Base-by-base conservation (phyloP, 1,140 invertebrate genomes). In the Brachionus manjavacas region DNA sequence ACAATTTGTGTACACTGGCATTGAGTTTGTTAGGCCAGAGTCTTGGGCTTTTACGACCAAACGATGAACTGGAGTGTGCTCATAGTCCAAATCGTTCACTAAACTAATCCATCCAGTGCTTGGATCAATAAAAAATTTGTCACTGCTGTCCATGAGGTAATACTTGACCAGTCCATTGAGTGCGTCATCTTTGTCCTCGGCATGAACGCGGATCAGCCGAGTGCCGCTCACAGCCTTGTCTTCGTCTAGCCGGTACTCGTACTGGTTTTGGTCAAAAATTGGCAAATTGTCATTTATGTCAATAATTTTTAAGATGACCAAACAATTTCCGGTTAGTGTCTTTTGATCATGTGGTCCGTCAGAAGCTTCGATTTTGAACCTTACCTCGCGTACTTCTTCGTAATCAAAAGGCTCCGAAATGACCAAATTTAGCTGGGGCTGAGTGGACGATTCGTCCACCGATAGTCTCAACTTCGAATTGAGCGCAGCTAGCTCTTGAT, bases 231-330 rank as follows among this genome's bases (percentile, higher is more conserved):
- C 20, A 39, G 79, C 79, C 43, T 81, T 68, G 28, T 81, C 64
- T 12, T 81, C 79, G 9, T 81, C 79, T 1, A 81, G 79, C 1
- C 79, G 20, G 28, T 81, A 81, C 41, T 81, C 79, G 31, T 81
- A 81, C 39, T 81, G 52, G 43, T 12, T 81, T 39, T 20, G 52
- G 39, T 81, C 79, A 43, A 81, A 81, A 2, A 81, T 35, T 39
- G 79, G 79, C 41, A 81, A 81, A 81, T 81, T 81, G 23, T 81
- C 79, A 14, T 81, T 81, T 3, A 81, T 81, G 16, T 81, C 79
- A 39, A 81, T 81, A 12, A 81, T 68, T 81, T 81, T 60, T 11
- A 81, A 23, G 7, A 68, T 81, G 6, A 81, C 52, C 39, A 81
- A 46, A 81, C 79, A 81, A 64, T 20, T 64, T 16, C 79, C 52